These are phyloP conservation scores for Bhutanitis thaidina DNA, from an alignment of 2,888 invertebrate genomes.

Conservation along the genomic window DNA sequence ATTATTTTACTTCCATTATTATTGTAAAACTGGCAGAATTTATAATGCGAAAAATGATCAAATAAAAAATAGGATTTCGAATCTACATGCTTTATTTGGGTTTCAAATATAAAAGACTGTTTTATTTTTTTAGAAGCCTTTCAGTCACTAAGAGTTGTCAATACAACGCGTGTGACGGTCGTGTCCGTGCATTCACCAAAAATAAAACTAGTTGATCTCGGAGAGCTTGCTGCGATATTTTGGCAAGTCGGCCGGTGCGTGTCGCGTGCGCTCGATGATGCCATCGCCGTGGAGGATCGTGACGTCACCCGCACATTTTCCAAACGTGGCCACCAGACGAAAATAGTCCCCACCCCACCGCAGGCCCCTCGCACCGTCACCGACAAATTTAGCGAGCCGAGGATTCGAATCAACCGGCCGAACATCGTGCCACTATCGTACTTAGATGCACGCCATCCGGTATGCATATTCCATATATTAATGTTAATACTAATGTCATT, in stretches of 20 bases:
- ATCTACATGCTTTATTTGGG: no score
- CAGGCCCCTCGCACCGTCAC: constrained; percentile 67
- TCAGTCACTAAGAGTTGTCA: constrained; percentile 17
- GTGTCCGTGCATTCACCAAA: constrained; percentile 64
- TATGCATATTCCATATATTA: neutral
- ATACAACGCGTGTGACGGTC: constrained; percentile 32
- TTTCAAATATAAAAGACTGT: no score
- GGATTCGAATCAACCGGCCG: constrained; percentile 36
- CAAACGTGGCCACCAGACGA: constrained; percentile 80
- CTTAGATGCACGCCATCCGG: constrained; percentile 8
- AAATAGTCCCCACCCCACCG: constrained; percentile 74
- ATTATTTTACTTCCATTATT: no score
- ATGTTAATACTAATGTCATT: neutral
- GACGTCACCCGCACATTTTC: constrained; percentile 78
- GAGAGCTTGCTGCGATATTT: constrained; percentile 68
- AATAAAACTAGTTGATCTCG: constrained; percentile 62
- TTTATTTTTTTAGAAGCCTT: no score
- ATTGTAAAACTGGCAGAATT: no score
- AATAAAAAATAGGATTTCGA: no score
- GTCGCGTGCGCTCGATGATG: constrained; percentile 73
- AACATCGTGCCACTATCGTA: neutral
- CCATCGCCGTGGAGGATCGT: constrained; percentile 75
- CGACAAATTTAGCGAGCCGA: constrained; percentile 69
- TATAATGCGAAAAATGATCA: no score
- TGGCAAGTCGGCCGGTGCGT: constrained; percentile 71